These are phyloP conservation scores for Pseudeuparius sepicola DNA, from an alignment of 2,888 invertebrate genomes.

Conservation along the genomic window DNA sequence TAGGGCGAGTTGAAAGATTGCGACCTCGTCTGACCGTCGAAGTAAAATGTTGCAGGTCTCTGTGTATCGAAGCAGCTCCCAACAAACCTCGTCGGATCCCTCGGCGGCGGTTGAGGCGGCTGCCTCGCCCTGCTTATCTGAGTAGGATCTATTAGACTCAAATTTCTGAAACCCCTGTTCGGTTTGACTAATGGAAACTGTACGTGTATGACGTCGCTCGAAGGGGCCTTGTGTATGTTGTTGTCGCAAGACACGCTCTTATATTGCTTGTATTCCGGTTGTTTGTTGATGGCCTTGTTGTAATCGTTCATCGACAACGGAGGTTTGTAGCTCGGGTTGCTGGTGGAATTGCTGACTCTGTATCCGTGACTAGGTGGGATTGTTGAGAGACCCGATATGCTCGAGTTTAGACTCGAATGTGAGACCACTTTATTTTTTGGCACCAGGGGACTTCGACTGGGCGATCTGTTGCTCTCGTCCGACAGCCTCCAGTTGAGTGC, in stretches of 20 bases:
- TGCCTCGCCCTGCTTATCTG: constrained; percentile 24
- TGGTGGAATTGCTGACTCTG: constrained; percentile 31
- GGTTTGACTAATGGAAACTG: constrained; percentile 33
- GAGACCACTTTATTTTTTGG: constrained; percentile 25
- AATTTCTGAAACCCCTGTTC: constrained; percentile 28
- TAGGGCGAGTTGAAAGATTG: constrained; percentile 24
- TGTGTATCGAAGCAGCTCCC: constrained; percentile 37
- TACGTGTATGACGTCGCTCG: constrained; percentile 30
- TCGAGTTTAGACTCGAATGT: constrained; percentile 27
- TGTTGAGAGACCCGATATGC: constrained; percentile 35
- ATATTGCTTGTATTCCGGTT: constrained; percentile 25
- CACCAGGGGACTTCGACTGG: constrained; percentile 30
- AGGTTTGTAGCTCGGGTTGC: constrained; percentile 32
- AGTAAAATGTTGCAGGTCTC: constrained; percentile 45
- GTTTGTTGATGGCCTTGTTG: constrained; percentile 24
- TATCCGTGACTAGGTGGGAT: constrained; percentile 32
- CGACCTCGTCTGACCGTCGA: constrained; percentile 35
- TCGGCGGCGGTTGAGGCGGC: constrained; percentile 67
- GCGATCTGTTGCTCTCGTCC: constrained; percentile 28
- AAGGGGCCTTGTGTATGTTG: constrained; percentile 33
- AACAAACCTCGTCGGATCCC: constrained; percentile 56
- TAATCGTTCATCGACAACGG: constrained; percentile 33
- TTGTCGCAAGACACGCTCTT: constrained; percentile 36
- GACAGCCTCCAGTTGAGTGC: constrained; percentile 29
- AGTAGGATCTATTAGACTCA: constrained; percentile 30